A percentile compares a stretch with the other conserved stretches of the same genome.
These are phyloP conservation scores for Oostethus manadensis DNA, from an alignment of 2,113 vertebrate species.

Conservation along the genomic window DNA sequence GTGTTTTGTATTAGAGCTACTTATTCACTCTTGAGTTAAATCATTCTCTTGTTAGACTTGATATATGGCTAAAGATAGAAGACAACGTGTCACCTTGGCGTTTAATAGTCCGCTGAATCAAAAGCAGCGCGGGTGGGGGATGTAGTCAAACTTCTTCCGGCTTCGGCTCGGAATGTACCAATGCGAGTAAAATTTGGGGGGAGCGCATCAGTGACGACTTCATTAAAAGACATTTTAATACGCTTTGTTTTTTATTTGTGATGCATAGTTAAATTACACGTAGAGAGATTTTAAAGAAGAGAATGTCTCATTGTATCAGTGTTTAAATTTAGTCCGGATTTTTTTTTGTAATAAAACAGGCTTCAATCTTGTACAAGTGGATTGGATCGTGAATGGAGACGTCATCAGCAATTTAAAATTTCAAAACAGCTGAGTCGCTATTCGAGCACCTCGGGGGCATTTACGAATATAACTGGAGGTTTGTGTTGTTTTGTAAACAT, in stretches of 20 bases:
- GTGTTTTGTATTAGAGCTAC: neutral
- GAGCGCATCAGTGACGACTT: neutral
- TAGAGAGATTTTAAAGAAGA: too few relatives aligned
- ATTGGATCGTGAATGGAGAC: conserved; percentile 62
- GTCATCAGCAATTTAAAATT: conserved; percentile 67
- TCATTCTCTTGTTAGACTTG: neutral
- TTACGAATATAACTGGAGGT: conserved; percentile 23
- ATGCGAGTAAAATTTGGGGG: neutral
- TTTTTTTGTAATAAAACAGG: neutral
- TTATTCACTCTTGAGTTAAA: neutral
- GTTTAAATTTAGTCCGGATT: too few relatives aligned
- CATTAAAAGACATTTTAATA: neutral
- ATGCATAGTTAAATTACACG: too few relatives aligned
- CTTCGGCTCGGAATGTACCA: conserved; percentile 48
- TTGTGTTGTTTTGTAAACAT: conserved; percentile 9
- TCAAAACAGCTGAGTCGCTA: conserved; percentile 37
- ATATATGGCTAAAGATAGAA: neutral
- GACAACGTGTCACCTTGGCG: conserved; percentile 1
- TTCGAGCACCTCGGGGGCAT: neutral
- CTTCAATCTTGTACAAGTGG: neutral
- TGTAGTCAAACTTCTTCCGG: conserved; percentile 42
- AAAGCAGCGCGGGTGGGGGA: conserved; percentile 27
- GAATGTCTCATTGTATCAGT: too few relatives aligned
- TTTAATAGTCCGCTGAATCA: conserved; percentile 11
- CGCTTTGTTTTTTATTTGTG: neutral